These are phyloP conservation scores for Menidia beryllina DNA, from an alignment of 2,113 vertebrate genomes.

Conservation along the genomic window DNA sequence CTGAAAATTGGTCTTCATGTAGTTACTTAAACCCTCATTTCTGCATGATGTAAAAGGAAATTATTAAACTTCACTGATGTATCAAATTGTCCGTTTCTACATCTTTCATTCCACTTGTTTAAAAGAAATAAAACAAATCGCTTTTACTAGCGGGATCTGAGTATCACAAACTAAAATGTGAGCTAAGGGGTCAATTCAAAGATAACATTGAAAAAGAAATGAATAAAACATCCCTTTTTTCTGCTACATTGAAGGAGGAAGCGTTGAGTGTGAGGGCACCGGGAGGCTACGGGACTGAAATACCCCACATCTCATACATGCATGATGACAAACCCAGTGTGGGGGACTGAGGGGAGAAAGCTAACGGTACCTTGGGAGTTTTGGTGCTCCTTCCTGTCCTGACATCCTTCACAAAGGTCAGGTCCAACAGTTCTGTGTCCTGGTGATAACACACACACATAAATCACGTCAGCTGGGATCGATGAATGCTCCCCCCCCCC, in stretches of 20 bases:
- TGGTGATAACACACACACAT: slow-evolving; percentile 41
- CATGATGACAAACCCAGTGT: neutral
- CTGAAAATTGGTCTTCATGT: too few species aligned
- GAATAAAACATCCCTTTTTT: slow-evolving; percentile 7
- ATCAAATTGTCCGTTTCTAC: too few species aligned
- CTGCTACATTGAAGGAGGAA: neutral
- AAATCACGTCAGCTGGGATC: slow-evolving; percentile 29
- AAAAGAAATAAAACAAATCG: too few species aligned
- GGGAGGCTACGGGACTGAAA: neutral
- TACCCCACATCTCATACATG: neutral
- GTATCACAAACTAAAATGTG: neutral
- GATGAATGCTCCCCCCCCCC: slow-evolving; percentile 40
- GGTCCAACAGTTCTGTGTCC: slow-evolving; percentile 84
- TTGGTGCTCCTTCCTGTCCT: slow-evolving; percentile 83
- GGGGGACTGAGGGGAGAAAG: neutral
- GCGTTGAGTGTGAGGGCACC: slow-evolving; percentile 6
- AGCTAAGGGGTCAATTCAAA: neutral
- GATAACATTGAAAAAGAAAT: neutral
- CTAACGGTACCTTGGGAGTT: slow-evolving; percentile 79
- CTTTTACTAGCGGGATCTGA: neutral
- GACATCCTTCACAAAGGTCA: slow-evolving; percentile 83
- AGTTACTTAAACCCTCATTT: too few species aligned
- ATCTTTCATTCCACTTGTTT: too few species aligned
- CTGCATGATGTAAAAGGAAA: too few species aligned
- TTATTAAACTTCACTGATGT: too few species aligned